Evolutionary conservation across 2,888 invertebrate genomes (phyloP), one percentile per base, ranked within the genome.

Genomic region (Oscheius sp.): DNA sequence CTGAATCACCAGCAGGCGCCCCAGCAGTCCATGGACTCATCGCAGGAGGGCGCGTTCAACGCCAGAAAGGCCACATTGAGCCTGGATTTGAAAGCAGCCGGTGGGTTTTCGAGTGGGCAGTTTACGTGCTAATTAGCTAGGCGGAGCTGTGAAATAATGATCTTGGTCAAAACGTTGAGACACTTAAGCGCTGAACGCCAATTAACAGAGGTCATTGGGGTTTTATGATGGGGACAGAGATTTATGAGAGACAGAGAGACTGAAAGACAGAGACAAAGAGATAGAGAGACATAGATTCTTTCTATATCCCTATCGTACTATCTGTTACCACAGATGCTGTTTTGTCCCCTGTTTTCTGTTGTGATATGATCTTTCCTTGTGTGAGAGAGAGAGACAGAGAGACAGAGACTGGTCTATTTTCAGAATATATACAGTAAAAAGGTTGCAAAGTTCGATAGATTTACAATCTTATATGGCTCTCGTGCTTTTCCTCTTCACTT

Each of bases 11-110:
- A 29, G 21, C 33, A 13, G 13, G n/a, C 60, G 60, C 60, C 37
- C 35, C 3, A 42, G 42, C 29, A 29, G 29, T 53, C 50, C 50
- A 47, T 50, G 33, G 48, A 65, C 33, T 48, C 42, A 21, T 48
- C 48, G 63, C 63, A 63, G 68, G 68, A 68, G 70, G 70, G 70
- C 50, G 70, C 70, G 13, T 70, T 70, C 59, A 58, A 59, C 33
- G 58, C 47, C 47, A 35, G 50, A 29, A 70, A 59, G 58, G 70
- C 58, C 57, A 58, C 70, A 11, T 47, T 70, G 29, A 70, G 70
- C 47, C 57, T 70, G 58, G 58, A 70, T 55, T 37, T 70, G 37
- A 70, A 70, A 55, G 33, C n/a, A 53, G 53, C 37, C 68, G 68
- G 68, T 68, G 68, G 68, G 68, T 68, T 35, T 11, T 60, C 59